Evolutionary conservation across 2,797 vertebrate genomes (phyloP), one percentile per base, ranked within the genome.

Genomic region (Sorex maritimensis): DNA sequence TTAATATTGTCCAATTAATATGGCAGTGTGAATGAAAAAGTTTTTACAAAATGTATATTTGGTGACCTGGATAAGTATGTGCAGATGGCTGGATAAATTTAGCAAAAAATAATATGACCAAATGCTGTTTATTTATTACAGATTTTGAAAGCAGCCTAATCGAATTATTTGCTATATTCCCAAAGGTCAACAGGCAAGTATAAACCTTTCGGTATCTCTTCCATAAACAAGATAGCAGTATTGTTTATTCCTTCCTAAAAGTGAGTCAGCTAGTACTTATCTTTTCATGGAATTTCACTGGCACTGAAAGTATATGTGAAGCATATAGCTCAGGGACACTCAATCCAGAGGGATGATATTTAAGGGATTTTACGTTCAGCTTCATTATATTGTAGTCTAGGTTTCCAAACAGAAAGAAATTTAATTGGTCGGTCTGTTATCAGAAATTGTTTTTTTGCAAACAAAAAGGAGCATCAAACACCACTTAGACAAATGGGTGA

Each of bases 1-100:
- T 95, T 82, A 88, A 93, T 91, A 81, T 78, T 90, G 41, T 90
- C 34, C 34, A 34, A 34, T 86, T 91, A 38, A 63, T 30, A 34
- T 88, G 90, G 52, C 15, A 81, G 19, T 24, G 28, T 81, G 49
- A 89, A 49, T 63, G 58, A 46, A 82, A 93, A 82, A 86, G 6
- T 49, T 21, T 14, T 14, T 41, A 41, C 38, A 44, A 19, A 38
- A 81, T 46, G 86, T 79, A 58, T 17, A 77, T 67, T n/a, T 69
- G 12, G 26, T 92, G 72, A 90, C 24, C 41, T 87, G 84, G 41
- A 86, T 63, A 4, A 86, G 78, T 46, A 82, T 69, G 83, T 69
- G 15, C n/a, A 85, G 65, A 81, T 93, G 72, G 79, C 86, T 94
- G 68, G 58, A 87, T 24, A 87, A 93, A 61, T 41, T 81, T 58